Conservation (phyloP, 2,888 invertebrate genomes). For the Ischnus inquisitorius region DNA sequence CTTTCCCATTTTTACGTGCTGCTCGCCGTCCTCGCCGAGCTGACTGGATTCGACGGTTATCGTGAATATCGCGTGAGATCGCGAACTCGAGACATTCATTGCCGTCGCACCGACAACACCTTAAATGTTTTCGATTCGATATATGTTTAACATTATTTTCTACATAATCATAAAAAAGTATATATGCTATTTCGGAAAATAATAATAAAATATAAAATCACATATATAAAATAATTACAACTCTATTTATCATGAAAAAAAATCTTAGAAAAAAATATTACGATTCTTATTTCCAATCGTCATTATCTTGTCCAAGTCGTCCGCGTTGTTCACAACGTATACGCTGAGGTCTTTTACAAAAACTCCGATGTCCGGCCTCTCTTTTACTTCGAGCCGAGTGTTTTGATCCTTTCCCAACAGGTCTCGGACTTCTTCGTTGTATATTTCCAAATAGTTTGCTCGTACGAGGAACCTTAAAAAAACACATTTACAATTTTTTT, state of each 20-base stretch:
- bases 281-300: slow-evolving; percentile 98
- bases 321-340: slow-evolving; percentile 99
- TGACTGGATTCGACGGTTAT: slow-evolving; percentile 99
- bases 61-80: slow-evolving; percentile 99
- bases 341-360: slow-evolving; percentile 99
- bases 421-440: slow-evolving; percentile 99
- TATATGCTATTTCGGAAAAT: too few species aligned
- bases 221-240: not conserved
- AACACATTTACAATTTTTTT: not conserved
- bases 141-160: not conserved
- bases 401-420: slow-evolving; percentile 95
- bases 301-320: slow-evolving; percentile 98
- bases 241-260: not conserved
- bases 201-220: not conserved
- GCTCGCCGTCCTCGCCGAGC: slow-evolving; percentile 92
- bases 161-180: too few species aligned
- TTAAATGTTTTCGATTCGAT: slow-evolving; percentile 82
- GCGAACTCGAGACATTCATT: slow-evolving; percentile 98
- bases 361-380: slow-evolving; percentile 98
- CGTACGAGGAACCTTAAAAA: slow-evolving; percentile 91
- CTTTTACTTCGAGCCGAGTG: slow-evolving; percentile 96
- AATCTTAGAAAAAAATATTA: slow-evolving; percentile 81
- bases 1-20: slow-evolving; percentile 97
- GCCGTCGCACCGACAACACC: slow-evolving; percentile 95
- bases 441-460: slow-evolving; percentile 99